phyloP scores from a whole-genome alignment of 2,797 vertebrate species.

The Denticeps clupeoides region DNA sequence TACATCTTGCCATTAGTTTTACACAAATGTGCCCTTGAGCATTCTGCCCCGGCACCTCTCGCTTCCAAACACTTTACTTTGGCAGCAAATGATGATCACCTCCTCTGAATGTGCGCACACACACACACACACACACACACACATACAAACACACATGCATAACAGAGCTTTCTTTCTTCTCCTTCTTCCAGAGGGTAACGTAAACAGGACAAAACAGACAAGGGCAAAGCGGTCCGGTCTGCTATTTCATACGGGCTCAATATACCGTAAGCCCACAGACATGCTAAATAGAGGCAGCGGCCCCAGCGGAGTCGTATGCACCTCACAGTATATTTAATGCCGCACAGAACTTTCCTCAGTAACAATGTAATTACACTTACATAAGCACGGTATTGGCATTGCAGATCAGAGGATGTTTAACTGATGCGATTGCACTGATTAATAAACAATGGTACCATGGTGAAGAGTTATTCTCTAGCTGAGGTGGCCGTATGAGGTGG shows the following conservation, averaged over 20 bases:
- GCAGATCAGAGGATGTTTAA: too few species aligned
- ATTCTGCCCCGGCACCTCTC: conserved; percentile 53
- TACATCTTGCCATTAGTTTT: conserved; percentile 93
- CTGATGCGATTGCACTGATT: too few species aligned
- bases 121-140: conserved; percentile 10
- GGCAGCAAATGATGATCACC: conserved; percentile 55
- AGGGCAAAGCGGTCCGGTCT: conserved; percentile 42
- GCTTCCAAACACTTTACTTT: conserved; percentile 66
- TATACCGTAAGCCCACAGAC: background rate
- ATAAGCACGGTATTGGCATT: conserved; percentile 10
- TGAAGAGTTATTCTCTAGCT: too few species aligned
- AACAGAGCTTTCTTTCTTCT: conserved; percentile 5
- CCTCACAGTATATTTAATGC: conserved; percentile 11
- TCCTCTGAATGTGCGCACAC: conserved; percentile 21
- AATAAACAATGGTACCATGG: too few species aligned
- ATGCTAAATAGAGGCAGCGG: background rate
- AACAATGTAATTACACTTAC: conserved; percentile 6
- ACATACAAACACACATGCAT: conserved; percentile 16
- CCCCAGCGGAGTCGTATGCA: conserved; percentile 4
- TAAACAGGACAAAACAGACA: conserved; percentile 28
- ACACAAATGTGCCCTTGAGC: conserved; percentile 85
- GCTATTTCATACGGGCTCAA: conserved; percentile 29
- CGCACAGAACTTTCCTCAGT: conserved; percentile 1
- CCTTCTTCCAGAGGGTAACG: conserved; percentile 19
- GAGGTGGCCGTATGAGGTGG: too few species aligned